Evolutionary conservation across 2,888 invertebrate genomes (phyloP), one percentile per base, ranked within the genome.

Genomic region (Watsonalla binaria): DNA sequence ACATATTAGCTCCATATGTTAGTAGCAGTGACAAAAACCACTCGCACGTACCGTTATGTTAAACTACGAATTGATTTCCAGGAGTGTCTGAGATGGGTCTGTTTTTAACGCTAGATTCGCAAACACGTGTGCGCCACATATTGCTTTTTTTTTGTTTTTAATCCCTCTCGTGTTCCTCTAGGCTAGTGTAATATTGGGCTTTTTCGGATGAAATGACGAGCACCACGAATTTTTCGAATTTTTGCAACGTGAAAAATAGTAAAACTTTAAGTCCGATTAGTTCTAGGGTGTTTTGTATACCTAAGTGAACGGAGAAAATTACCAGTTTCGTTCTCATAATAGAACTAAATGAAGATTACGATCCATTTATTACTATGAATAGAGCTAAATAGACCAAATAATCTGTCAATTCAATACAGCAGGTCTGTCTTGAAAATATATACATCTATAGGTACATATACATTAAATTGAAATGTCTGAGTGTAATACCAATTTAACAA

Each of bases 91-190:
- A 76, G 76, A 74, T 67, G 66, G 66, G 70, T 72, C 73, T 78
- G 75, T 80, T 82, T 83, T 84, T 80, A 82, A 80, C 78, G 70
- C 66, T 61, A 73, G 73, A 76, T 76, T 76, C 71, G 74, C 83
- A 82, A 85, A 85, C 84, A 85, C 72, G 75, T 80, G 81, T 66
- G 78, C 70, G 67, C 68, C 76, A 81, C 78, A 82, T 87, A 87
- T 87, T 87, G 84, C 80, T 82, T 84, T 83, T 84, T n/a, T 82
- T 83, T 78, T 79, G 76, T 78, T 83, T 80, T 78, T 73, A 82
- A 75, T 77, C 72, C 70, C 67, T 54, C 65, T 70, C 75, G 76
- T 75, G 76, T 81, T 80, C 79, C 83, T 77, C 75, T 78, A 80
- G 80, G 68, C 70, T 70, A 75, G 74, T 65, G 72, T 70, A 78